Evolutionary conservation across 2,888 invertebrate genomes (phyloP).

Genomic region (Thumatha senex): DNA sequence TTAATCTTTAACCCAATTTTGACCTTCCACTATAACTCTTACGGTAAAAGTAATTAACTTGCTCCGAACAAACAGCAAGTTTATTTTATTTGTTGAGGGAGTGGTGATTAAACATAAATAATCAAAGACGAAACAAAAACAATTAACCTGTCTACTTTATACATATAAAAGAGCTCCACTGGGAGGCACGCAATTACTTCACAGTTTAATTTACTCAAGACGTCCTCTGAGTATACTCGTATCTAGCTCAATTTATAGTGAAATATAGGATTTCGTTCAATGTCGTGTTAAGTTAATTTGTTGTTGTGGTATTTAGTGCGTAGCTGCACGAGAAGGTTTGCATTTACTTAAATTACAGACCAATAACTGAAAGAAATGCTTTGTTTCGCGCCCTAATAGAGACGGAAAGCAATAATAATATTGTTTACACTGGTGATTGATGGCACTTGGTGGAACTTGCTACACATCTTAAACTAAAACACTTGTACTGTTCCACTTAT

Average conservation of each 20-base stretch:
- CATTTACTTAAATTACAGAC: too few relatives aligned
- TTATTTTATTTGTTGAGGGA: slow-evolving; percentile 5
- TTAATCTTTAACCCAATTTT: neutral
- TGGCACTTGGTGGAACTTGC: too few relatives aligned
- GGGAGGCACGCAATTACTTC: slow-evolving; percentile 22
- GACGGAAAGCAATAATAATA: too few relatives aligned
- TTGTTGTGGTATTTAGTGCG: neutral
- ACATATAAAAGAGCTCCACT: slow-evolving; percentile 24
- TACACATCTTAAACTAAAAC: too few relatives aligned
- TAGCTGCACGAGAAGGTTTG: too few relatives aligned
- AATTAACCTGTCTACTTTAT: slow-evolving; percentile 34
- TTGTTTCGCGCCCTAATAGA: too few relatives aligned
- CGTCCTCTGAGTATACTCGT: slow-evolving; percentile 7
- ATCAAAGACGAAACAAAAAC: slow-evolving; percentile 26
- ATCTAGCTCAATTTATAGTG: slow-evolving; percentile 13
- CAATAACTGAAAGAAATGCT: too few relatives aligned
- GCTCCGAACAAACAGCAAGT: slow-evolving; percentile 3
- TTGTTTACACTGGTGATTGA: too few relatives aligned
- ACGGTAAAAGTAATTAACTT: slow-evolving; percentile 4
- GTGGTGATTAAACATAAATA: slow-evolving; percentile 29
- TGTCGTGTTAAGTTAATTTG: neutral
- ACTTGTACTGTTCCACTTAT: too few relatives aligned
- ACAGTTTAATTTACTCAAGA: slow-evolving; percentile 31
- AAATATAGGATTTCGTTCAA: slow-evolving; percentile 3
- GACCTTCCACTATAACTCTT: neutral